Conservation (phyloP, 2,797 vertebrate genomes). For the Carapus acus region DNA sequence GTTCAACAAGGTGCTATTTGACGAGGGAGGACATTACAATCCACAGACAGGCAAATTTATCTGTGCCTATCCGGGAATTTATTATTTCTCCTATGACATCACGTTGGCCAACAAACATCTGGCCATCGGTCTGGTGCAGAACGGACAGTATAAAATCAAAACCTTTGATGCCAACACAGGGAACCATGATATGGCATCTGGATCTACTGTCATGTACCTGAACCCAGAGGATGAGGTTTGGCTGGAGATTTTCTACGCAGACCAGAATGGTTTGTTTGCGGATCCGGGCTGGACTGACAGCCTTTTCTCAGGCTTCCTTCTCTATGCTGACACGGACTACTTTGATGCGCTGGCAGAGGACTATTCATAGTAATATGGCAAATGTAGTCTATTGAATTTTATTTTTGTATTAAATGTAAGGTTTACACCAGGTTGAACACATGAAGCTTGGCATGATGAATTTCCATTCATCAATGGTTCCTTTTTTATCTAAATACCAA, state of each 20-base stretch:
- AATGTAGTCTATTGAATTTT: constrained; percentile 25
- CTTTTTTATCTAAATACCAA: too few relatives aligned
- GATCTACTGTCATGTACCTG: constrained; percentile 88
- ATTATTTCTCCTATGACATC: constrained; percentile 97
- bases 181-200: constrained; percentile 94
- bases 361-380: constrained; percentile 53
- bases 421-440: constrained; percentile 19
- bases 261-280: constrained; percentile 94
- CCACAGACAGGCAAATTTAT: constrained; percentile 90
- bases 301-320: constrained; percentile 93
- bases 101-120: constrained; percentile 95
- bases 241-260: constrained; percentile 93
- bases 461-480: background rate
- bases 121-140: constrained; percentile 91
- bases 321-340: constrained; percentile 94
- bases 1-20: constrained; percentile 94
- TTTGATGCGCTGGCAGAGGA: constrained; percentile 86
- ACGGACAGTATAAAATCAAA: constrained; percentile 90
- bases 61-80: constrained; percentile 91
- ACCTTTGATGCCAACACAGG: constrained; percentile 97
- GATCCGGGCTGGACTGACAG: constrained; percentile 94
- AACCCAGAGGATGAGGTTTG: constrained; percentile 96
- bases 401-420: constrained; percentile 44
- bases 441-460: constrained; percentile 15
- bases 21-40: constrained; percentile 92